Conservation (phyloP, 2,797 vertebrate genomes). For the Eidolon dupreanum region DNA sequence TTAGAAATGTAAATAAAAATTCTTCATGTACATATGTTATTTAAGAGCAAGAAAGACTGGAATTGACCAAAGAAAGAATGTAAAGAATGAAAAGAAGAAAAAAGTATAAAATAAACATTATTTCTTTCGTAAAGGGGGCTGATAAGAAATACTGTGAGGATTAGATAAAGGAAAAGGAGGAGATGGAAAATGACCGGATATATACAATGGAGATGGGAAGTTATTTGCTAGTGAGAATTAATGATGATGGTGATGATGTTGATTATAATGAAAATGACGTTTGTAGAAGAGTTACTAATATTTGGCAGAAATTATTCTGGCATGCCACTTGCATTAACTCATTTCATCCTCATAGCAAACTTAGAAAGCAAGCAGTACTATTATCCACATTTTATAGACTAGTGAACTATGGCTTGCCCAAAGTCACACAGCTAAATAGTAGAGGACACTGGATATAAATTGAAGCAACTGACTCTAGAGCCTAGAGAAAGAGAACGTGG, state of each 20-base stretch:
- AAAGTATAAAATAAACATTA: background rate
- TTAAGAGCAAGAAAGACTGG: background rate
- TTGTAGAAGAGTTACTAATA: background rate
- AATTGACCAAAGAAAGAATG: background rate
- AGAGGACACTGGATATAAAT: background rate
- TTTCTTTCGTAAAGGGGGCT: background rate
- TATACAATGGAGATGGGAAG: rapidly evolving
- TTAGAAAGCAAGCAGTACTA: background rate
- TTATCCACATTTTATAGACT: background rate
- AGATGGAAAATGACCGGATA: background rate
- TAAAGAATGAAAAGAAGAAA: background rate
- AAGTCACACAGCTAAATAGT: background rate
- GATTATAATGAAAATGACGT: background rate
- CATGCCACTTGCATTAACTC: background rate
- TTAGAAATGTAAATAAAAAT: background rate
- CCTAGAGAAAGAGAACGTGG: background rate
- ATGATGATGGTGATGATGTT: background rate
- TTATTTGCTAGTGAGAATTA: background rate
- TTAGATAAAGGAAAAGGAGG: background rate
- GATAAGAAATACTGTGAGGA: background rate
- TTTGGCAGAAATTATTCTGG: background rate
- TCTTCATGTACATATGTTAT: background rate
- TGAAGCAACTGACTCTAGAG: background rate
- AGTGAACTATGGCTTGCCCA: background rate
- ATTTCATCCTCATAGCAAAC: background rate